Percentiles rank a stretch among this genome's conserved stretches.
Conservation (phyloP, 2,797 vertebrate genomes). For the Schizopygopsis malacanthus region DNA sequence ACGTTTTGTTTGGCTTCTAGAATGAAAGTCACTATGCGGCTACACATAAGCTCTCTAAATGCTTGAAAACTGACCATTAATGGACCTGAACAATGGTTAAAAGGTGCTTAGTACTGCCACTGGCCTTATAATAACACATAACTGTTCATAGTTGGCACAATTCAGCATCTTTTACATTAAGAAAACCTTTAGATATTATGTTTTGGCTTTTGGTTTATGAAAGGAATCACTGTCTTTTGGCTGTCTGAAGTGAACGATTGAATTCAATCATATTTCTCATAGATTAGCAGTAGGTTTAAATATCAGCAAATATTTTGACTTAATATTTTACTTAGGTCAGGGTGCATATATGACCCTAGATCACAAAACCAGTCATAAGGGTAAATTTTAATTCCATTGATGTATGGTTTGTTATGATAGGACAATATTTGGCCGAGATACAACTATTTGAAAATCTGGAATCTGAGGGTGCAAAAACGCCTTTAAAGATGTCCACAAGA, state of each 20-base stretch:
- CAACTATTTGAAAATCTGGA: background rate
- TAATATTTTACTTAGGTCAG: background rate
- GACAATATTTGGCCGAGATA: background rate
- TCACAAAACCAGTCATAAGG: too few species aligned
- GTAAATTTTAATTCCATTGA: background rate
- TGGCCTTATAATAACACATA: conserved; percentile 3
- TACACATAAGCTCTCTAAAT: background rate
- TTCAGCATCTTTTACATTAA: background rate
- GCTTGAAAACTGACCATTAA: background rate
- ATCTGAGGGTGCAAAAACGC: background rate
- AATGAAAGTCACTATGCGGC: background rate
- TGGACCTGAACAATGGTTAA: background rate
- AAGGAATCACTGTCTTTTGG: background rate
- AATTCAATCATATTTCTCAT: background rate
- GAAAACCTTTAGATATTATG: background rate
- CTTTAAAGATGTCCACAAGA: background rate
- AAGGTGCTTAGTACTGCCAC: conserved; percentile 2
- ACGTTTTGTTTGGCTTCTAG: background rate
- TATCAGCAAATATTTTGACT: background rate
- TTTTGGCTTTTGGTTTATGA: background rate
- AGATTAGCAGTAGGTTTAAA: conserved; percentile 5
- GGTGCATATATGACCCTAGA: background rate
- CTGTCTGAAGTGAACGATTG: background rate
- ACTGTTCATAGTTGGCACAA: conserved; percentile 5
- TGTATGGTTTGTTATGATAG: background rate